Evolutionary conservation across 2,113 vertebrate genomes (phyloP), one percentile per base, ranked within the genome.

Genomic region (Chaenogobius annularis): DNA sequence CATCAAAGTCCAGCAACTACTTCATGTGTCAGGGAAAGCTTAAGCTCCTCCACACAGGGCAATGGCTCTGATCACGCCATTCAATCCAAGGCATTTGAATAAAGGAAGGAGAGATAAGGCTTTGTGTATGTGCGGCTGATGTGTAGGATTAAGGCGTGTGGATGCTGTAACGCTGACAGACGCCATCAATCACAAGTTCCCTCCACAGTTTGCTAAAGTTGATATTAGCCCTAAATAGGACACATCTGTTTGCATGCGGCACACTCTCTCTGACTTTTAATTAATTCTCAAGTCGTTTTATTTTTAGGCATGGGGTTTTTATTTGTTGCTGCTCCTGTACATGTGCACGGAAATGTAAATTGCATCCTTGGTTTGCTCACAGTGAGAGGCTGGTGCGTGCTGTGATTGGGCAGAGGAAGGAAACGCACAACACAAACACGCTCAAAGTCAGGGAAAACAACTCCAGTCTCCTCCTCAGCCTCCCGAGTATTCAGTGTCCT

Each of bases 171-270:
- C 83, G 73, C 77, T 90, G 91, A 90, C 90, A 93, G 91, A 93
- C 64, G 76, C 88, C 83, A 92, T 93, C 92, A 93, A 93, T 93
- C 91, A 91, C 89, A 92, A 92, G 91, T 93, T 93, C 81, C 83
- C 81, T 66, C 87, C 86, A 82, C 90, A 89, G 88, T 91, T 91
- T 91, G 89, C 90, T 90, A 83, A 92, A 91, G 92, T 93, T 93
- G 90, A 92, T 93, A 92, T 93, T 92, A 92, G 89, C 84, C 85
- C 86, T 92, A 94, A 93, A 94, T 94, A 92, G 92, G 93, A 93
- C 93, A 93, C 91, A 93, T 92, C 92, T 93, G 93, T 92, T 94
- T 94, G 90, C 90, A 91, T n/a, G 90, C 90, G 26, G 85, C 91
- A 90, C 87, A 89, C 90, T 88, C 85, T 81, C 90, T 82, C 90